These are phyloP conservation scores for Penaeus japonicus DNA, from an alignment of 1,140 invertebrate species.

Conservation along the genomic window DNA sequence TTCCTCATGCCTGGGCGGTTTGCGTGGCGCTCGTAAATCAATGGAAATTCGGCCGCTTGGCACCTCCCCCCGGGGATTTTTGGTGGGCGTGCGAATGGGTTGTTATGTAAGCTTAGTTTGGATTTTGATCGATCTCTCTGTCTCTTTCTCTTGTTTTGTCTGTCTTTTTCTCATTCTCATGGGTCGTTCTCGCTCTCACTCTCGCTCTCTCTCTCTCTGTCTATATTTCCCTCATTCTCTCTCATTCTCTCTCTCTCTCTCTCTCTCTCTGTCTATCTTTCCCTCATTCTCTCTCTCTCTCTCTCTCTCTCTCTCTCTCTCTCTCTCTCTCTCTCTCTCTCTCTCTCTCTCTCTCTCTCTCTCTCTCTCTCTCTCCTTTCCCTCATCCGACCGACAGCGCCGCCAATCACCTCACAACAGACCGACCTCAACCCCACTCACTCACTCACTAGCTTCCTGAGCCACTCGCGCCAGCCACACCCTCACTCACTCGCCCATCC, in stretches of 20 bases:
- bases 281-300: not conserved
- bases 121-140: too few species aligned
- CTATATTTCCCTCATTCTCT: not conserved
- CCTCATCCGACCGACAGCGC: too few species aligned
- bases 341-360: not conserved
- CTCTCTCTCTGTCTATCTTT: slow-evolving; percentile 27
- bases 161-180: not conserved
- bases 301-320: not conserved
- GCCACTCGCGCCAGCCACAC: not conserved
- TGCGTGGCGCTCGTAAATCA: too few species aligned
- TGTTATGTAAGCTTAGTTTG: too few species aligned
- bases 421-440: not conserved
- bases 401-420: too few species aligned
- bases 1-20: too few species aligned
- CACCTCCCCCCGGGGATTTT: too few species aligned
- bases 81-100: too few species aligned
- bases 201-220: too few species aligned
- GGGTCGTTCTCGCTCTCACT: not conserved
- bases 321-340: not conserved
- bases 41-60: too few species aligned
- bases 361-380: not conserved
- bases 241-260: slow-evolving; percentile 23
- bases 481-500: not conserved
- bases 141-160: not conserved
- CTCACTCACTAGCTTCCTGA: not conserved